phyloP scores from a whole-genome alignment of 2,113 vertebrate genomes.

The Pandion haliaetus region DNA sequence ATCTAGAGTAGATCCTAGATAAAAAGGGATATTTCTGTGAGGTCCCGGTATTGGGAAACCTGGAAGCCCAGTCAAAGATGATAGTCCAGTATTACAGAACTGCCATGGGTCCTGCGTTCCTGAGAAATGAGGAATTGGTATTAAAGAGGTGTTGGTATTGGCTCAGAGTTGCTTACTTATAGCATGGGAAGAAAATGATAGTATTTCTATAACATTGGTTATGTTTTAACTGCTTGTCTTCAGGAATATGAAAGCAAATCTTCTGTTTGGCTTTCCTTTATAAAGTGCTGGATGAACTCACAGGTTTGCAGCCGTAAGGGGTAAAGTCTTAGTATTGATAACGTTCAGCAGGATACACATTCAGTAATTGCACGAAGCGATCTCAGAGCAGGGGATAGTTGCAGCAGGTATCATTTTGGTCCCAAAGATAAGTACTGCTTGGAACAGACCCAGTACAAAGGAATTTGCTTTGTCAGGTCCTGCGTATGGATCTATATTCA shows the following conservation, averaged over 20 bases:
- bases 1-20: background rate
- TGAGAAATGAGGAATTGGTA: background rate
- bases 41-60: background rate
- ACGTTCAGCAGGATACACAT: rapidly evolving
- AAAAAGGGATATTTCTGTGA: background rate
- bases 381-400: background rate
- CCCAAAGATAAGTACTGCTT: background rate
- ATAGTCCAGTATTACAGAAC: background rate
- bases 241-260: background rate
- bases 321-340: background rate
- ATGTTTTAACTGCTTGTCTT: background rate
- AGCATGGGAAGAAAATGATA: background rate
- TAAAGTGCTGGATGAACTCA: background rate
- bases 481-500: background rate
- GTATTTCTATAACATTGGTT: rapidly evolving
- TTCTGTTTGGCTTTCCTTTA: background rate
- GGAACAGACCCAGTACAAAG: background rate
- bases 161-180: background rate
- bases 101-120: background rate
- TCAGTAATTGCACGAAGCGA: background rate
- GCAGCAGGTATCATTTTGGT: background rate
- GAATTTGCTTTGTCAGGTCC: background rate
- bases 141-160: background rate
- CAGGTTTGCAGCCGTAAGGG: background rate
- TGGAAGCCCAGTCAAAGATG: background rate